Conservation (phyloP, 2,888 invertebrate species). For the Abscondita cerata region DNA sequence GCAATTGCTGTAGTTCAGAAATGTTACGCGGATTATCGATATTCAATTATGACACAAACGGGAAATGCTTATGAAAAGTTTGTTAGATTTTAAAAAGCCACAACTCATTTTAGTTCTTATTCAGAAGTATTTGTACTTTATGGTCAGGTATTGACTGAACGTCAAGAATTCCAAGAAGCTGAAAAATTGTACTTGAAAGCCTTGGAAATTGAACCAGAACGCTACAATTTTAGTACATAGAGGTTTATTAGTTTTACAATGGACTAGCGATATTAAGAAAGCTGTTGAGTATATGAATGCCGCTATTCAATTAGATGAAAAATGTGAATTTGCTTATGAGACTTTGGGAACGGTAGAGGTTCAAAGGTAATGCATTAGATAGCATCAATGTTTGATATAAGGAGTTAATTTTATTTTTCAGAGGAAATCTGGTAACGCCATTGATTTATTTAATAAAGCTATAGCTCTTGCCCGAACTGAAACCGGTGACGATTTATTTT, state of each 20-base stretch:
- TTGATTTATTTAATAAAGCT: constrained; percentile 88
- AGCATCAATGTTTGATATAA: not conserved
- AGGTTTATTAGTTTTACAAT: constrained; percentile 83
- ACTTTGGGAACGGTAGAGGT: constrained; percentile 95
- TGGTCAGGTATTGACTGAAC: constrained; percentile 90
- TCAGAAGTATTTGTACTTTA: constrained; percentile 87
- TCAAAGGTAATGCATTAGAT: constrained; percentile 71
- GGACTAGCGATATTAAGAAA: constrained; percentile 82
- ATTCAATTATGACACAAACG: constrained; percentile 53
- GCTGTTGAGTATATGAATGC: constrained; percentile 79
- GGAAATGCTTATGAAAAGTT: constrained; percentile 68
- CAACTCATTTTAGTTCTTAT: constrained; percentile 82
- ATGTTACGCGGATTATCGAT: constrained; percentile 83
- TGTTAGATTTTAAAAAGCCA: constrained; percentile 77
- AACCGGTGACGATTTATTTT: constrained; percentile 86
- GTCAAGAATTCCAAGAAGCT: constrained; percentile 82
- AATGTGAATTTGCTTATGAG: constrained; percentile 95
- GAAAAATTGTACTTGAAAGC: constrained; percentile 84
- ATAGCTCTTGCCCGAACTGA: constrained; percentile 85
- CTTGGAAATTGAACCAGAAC: constrained; percentile 82
- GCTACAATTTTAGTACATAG: constrained; percentile 88
- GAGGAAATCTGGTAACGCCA: constrained; percentile 82
- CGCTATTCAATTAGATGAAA: constrained; percentile 87
- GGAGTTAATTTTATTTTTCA: constrained; percentile 50
- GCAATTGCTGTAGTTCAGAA: constrained; percentile 89